Conservation (phyloP, 2,797 vertebrate genomes). For the Poliocrania exsul region DNA sequence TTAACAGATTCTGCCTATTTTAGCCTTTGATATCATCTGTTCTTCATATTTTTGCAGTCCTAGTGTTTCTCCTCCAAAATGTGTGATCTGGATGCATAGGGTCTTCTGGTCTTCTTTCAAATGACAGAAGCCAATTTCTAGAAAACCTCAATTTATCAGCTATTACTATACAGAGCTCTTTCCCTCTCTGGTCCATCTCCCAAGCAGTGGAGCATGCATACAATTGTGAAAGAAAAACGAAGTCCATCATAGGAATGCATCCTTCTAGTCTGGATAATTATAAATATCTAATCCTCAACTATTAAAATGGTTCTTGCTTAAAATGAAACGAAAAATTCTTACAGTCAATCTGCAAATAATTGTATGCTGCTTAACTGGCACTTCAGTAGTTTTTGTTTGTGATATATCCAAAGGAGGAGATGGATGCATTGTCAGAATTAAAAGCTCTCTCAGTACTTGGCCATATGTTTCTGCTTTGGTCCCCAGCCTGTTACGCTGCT, state of each 20-base stretch:
- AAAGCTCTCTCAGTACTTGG: not conserved
- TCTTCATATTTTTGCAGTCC: not conserved
- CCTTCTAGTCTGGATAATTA: not conserved
- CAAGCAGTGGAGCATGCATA: not conserved
- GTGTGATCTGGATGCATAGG: not conserved
- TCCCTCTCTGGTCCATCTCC: not conserved
- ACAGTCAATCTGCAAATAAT: constrained; percentile 33
- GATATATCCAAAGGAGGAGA: constrained; percentile 18
- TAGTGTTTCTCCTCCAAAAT: not conserved
- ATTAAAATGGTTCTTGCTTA: not conserved
- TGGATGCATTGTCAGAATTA: constrained; percentile 35
- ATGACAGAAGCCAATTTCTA: not conserved
- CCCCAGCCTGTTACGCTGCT: not conserved
- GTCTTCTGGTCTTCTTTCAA: not conserved
- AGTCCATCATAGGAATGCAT: not conserved
- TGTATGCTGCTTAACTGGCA: not conserved
- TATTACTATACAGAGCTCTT: not conserved
- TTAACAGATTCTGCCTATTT: not conserved
- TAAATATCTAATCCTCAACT: not conserved
- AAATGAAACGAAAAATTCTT: not conserved
- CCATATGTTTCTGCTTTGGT: constrained; percentile 53
- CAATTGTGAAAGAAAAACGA: not conserved
- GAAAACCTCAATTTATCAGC: not conserved
- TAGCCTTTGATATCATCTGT: not conserved
- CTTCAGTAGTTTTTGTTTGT: constrained; percentile 8